phyloP scores from a whole-genome alignment of 2,888 invertebrate species.

The Auanema freiburgensis region DNA sequence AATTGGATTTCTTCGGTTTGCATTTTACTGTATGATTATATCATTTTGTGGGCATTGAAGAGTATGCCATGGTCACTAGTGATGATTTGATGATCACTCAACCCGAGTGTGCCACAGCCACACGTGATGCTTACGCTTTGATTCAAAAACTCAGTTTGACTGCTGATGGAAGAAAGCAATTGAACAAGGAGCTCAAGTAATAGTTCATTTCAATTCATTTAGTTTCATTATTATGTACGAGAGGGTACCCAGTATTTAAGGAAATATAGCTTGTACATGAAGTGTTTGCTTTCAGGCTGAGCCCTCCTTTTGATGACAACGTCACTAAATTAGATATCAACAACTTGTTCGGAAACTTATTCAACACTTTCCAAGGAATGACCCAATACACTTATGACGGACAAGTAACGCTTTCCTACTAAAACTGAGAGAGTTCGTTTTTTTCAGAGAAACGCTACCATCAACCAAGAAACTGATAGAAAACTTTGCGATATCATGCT shows the following conservation, averaged over 20 bases:
- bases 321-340: constrained; percentile 47
- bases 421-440: background rate
- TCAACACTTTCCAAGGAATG: constrained; percentile 53
- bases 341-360: constrained; percentile 52
- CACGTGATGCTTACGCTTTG: constrained; percentile 30
- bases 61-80: constrained; percentile 47
- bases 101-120: constrained; percentile 25
- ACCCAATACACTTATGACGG: constrained; percentile 60
- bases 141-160: constrained; percentile 38
- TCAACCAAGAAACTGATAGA: background rate
- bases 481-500: background rate
- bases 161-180: constrained; percentile 25
- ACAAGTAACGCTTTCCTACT: constrained; percentile 26
- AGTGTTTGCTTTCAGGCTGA: constrained; percentile 30
- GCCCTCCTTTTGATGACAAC: constrained; percentile 38
- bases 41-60: constrained; percentile 12
- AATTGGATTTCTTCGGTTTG: constrained; percentile 40
- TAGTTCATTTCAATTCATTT: background rate
- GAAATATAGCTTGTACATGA: no score
- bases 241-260: background rate
- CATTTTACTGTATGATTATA: constrained; percentile 10
- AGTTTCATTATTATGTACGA: constrained; percentile 8
- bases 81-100: constrained; percentile 34
- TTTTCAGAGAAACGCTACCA: constrained; percentile 6
- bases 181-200: constrained; percentile 39